Evolutionary conservation across 2,888 invertebrate genomes (phyloP).

Genomic region (Xylophagus ater): DNA sequence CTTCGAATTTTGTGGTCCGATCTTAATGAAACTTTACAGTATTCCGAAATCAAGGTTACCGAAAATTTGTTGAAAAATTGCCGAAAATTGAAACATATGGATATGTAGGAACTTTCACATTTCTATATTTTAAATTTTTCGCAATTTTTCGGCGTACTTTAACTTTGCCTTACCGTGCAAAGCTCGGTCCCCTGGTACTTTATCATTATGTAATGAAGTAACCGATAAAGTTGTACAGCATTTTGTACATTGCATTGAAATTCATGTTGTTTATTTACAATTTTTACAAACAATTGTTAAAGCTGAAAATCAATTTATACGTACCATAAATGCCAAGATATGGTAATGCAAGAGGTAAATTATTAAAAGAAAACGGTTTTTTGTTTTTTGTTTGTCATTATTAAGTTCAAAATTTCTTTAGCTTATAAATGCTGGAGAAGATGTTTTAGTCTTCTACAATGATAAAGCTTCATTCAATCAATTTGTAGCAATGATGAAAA

Average conservation of each 20-base stretch:
- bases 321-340: slow-evolving; percentile 92
- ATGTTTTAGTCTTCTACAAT: slow-evolving; percentile 93
- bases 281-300: slow-evolving; percentile 94
- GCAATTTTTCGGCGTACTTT: too few species aligned
- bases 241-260: slow-evolving; percentile 96
- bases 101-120: too few species aligned
- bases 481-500: slow-evolving; percentile 88
- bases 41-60: too few species aligned
- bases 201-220: slow-evolving; percentile 86
- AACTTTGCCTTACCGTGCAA: too few species aligned
- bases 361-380: neutral
- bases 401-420: slow-evolving; percentile 34
- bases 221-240: slow-evolving; percentile 95
- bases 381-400: slow-evolving; percentile 1
- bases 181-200: too few species aligned
- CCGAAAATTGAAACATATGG: too few species aligned
- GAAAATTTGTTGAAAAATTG: too few species aligned
- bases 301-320: slow-evolving; percentile 89
- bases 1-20: too few species aligned
- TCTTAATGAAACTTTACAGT: too few species aligned
- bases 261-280: slow-evolving; percentile 88
- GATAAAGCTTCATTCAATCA: slow-evolving; percentile 88
- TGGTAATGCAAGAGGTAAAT: slow-evolving; percentile 93
- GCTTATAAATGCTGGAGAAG: slow-evolving; percentile 92
- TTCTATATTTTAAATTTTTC: too few species aligned